phyloP scores from a whole-genome alignment of 2,888 invertebrate species.

The Meghimatium bilineatum region DNA sequence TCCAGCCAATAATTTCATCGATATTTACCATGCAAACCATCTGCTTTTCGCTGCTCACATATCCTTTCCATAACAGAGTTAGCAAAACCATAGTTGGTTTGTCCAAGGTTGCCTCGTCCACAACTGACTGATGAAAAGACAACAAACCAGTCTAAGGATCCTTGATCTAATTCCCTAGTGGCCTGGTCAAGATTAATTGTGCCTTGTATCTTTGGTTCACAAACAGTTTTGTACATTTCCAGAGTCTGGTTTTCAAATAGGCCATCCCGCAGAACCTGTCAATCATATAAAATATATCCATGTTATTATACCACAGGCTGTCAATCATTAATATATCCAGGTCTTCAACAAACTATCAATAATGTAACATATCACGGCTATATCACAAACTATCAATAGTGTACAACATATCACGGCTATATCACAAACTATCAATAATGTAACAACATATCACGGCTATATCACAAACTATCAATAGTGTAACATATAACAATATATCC shows the following conservation, averaged over 20 bases:
- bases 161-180: slow-evolving; percentile 86
- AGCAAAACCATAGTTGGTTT: slow-evolving; percentile 96
- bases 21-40: slow-evolving; percentile 86
- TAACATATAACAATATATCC: too few relatives aligned
- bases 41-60: slow-evolving; percentile 88
- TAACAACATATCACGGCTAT: too few relatives aligned
- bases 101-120: slow-evolving; percentile 97
- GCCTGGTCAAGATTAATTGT: slow-evolving; percentile 89
- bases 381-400: too few relatives aligned
- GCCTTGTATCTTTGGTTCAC: slow-evolving; percentile 89
- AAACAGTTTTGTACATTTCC: slow-evolving; percentile 86
- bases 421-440: too few relatives aligned
- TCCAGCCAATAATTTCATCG: neutral
- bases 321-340: too few relatives aligned
- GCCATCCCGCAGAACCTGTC: slow-evolving; percentile 88
- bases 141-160: slow-evolving; percentile 90
- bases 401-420: too few relatives aligned
- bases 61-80: slow-evolving; percentile 98
- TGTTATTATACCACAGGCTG: too few relatives aligned
- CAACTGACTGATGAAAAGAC: slow-evolving; percentile 97
- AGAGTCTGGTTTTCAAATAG: slow-evolving; percentile 90
- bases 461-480: too few relatives aligned
- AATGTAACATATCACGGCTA: too few relatives aligned
- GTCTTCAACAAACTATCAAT: too few relatives aligned
- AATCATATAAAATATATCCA: neutral